A percentile compares a stretch with the other conserved stretches of the same genome.
These are phyloP conservation scores for Catharus ustulatus DNA, from an alignment of 2,797 vertebrate genomes.

Conservation along the genomic window DNA sequence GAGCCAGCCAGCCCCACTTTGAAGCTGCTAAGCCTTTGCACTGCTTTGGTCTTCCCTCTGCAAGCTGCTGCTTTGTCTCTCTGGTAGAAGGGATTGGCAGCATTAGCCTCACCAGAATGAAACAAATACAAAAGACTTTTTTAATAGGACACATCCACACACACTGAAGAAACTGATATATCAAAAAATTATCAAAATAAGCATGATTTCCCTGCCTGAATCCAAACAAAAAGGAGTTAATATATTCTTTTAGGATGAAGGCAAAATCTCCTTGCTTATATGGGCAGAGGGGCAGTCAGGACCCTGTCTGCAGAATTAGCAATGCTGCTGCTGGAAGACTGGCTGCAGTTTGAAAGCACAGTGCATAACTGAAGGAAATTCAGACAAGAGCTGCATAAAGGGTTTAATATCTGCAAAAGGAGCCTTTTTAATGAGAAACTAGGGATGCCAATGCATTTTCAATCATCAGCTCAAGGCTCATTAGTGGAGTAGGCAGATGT, in stretches of 20 bases:
- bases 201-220: not conserved
- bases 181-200: not conserved
- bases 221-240: not conserved
- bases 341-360: accelerated
- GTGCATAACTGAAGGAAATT: not conserved
- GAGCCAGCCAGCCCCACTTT: not conserved
- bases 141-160: not conserved
- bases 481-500: not conserved
- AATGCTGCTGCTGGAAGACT: not conserved
- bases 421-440: conserved; percentile 11
- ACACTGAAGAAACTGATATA: not conserved
- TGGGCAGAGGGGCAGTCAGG: not conserved
- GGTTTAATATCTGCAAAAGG: not conserved
- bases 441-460: not conserved
- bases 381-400: not conserved
- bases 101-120: not conserved
- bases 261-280: not conserved
- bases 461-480: conserved; percentile 17
- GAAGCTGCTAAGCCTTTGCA: not conserved
- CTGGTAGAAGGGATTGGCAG: not conserved
- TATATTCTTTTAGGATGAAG: not conserved
- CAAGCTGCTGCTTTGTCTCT: not conserved
- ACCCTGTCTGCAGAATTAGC: not conserved
- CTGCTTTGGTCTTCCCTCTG: not conserved
- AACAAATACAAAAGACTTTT: not conserved